phyloP scores from a whole-genome alignment of 2,797 vertebrate genomes.

The Silurus lanzhouensis region DNA sequence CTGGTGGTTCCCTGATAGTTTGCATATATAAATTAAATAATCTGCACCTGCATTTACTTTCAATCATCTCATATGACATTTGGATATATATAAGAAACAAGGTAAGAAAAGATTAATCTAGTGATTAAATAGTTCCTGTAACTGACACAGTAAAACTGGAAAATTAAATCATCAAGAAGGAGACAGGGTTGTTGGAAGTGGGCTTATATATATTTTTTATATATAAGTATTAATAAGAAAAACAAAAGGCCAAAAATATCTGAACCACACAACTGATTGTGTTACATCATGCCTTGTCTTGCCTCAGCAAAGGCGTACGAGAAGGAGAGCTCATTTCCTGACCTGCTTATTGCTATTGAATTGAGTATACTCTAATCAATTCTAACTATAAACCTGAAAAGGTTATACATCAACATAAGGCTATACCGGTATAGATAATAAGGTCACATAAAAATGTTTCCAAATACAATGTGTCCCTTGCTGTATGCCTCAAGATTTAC shows the following conservation, averaged over 20 bases:
- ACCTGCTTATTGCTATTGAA: constrained; percentile 7
- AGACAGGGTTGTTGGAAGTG: neutral
- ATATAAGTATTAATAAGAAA: neutral
- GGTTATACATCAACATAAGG: neutral
- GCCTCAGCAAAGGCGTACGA: constrained; percentile 5
- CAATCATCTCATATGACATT: no score
- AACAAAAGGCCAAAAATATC: neutral
- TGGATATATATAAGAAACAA: neutral
- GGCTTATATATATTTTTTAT: neutral
- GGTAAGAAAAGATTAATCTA: neutral
- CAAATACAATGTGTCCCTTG: neutral
- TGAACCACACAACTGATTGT: neutral
- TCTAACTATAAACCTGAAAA: neutral
- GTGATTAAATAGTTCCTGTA: constrained; percentile 51
- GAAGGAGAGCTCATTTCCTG: constrained; percentile 6
- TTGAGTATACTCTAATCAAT: neutral
- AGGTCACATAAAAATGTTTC: neutral
- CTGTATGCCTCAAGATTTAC: neutral
- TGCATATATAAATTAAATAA: no score
- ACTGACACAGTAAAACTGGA: constrained; percentile 61
- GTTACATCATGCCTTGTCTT: constrained; percentile 7
- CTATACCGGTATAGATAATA: constrained; percentile 1
- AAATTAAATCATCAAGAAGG: constrained; percentile 60
- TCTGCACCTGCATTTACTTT: no score
- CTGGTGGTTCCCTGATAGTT: no score